These are phyloP conservation scores for Aphidius gifuensis DNA, from an alignment of 1,140 invertebrate genomes.

Conservation along the genomic window DNA sequence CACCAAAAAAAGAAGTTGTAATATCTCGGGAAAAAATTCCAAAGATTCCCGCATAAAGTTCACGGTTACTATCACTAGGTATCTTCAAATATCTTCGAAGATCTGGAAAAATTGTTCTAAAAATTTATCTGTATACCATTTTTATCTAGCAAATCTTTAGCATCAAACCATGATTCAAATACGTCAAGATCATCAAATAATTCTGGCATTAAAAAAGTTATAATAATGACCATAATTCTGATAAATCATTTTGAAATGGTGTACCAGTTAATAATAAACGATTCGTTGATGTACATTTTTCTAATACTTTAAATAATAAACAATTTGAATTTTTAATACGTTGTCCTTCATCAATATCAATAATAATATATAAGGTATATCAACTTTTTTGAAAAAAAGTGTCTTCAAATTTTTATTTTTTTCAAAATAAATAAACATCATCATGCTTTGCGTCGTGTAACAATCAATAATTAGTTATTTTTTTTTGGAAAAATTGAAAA, in stretches of 20 bases:
- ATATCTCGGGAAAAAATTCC: slow-evolving; percentile 20
- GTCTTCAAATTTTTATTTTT: too few relatives aligned
- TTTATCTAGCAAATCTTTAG: slow-evolving; percentile 50
- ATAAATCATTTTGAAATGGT: slow-evolving; percentile 73
- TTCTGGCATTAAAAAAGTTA: slow-evolving; percentile 71
- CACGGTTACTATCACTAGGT: too few relatives aligned
- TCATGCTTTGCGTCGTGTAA: too few relatives aligned
- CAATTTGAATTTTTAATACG: slow-evolving; percentile 66
- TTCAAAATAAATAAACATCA: too few relatives aligned
- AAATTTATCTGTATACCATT: slow-evolving; percentile 49
- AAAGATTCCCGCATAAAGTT: too few relatives aligned
- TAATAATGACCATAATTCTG: slow-evolving; percentile 71
- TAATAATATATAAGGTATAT: slow-evolving; percentile 57
- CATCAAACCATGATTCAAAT: slow-evolving; percentile 68
- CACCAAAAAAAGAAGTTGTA: slow-evolving; percentile 64
- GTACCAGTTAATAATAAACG: slow-evolving; percentile 73
- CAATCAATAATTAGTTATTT: too few relatives aligned
- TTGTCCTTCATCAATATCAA: slow-evolving; percentile 76
- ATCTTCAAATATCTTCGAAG: too few relatives aligned
- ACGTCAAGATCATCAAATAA: slow-evolving; percentile 66
- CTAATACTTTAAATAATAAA: slow-evolving; percentile 51
- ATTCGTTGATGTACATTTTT: slow-evolving; percentile 47
- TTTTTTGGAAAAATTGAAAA: too few relatives aligned
- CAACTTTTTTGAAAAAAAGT: too few relatives aligned
- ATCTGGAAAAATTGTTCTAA: slow-evolving; percentile 45